Conservation (phyloP, 2,113 vertebrate genomes). For the Eubucco bourcierii region DNA sequence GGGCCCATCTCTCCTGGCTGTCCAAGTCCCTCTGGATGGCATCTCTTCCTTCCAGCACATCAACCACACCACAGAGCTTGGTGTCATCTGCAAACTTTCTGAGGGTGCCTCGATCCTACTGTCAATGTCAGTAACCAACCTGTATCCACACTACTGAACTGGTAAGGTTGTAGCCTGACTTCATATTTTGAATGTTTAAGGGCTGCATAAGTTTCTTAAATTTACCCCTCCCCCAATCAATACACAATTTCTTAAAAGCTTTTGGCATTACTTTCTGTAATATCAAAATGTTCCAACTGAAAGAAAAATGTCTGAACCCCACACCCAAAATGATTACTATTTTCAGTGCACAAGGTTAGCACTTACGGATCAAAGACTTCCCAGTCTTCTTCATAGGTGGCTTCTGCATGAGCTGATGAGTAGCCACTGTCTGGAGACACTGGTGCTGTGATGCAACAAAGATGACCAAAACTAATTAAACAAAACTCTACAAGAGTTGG, state of each 20-base stretch:
- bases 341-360: neutral
- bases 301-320: neutral
- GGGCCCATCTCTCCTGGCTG: too few species aligned
- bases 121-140: too few species aligned
- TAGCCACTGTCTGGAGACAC: slow-evolving; percentile 90
- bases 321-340: neutral
- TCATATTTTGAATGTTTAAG: neutral
- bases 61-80: too few species aligned
- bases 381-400: slow-evolving; percentile 98
- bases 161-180: neutral
- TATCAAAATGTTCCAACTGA: neutral
- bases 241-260: neutral
- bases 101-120: too few species aligned
- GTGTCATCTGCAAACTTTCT: too few species aligned
- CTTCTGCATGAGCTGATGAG: slow-evolving; percentile 89
- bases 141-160: neutral
- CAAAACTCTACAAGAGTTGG: slow-evolving; percentile 46
- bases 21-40: too few species aligned
- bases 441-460: slow-evolving; percentile 82
- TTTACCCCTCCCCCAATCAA: neutral
- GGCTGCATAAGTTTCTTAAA: neutral
- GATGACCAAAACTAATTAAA: slow-evolving; percentile 49
- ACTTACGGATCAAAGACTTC: slow-evolving; percentile 99
- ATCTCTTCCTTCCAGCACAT: too few species aligned
- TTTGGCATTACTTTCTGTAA: neutral